Percentiles rank a stretch among this genome's conserved stretches.
Conservation (phyloP, 1,140 invertebrate species). For the Tetramorium simillimum region DNA sequence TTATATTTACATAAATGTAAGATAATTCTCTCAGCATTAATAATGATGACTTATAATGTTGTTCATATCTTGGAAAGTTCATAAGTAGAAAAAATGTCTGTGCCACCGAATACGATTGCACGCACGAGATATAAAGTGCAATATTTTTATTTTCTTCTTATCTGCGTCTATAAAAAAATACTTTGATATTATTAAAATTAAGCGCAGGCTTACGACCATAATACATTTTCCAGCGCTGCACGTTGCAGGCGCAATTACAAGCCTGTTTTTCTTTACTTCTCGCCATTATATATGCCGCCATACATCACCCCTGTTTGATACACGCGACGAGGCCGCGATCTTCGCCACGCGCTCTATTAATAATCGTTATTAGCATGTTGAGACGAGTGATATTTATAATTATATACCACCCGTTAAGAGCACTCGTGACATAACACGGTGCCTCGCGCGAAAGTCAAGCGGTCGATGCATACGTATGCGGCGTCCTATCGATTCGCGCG, state of each 20-base stretch:
- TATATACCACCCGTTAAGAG: conserved; percentile 60
- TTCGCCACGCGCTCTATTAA: conserved; percentile 63
- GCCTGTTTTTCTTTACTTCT: conserved; percentile 27
- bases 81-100: background rate
- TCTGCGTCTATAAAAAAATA: conserved; percentile 22
- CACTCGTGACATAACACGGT: conserved; percentile 58
- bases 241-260: conserved; percentile 41
- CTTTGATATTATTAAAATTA: conserved; percentile 43
- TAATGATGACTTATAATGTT: background rate
- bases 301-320: conserved; percentile 41
- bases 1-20: background rate
- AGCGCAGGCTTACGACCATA: conserved; percentile 3
- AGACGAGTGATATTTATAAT: conserved; percentile 65
- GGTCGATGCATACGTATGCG: conserved; percentile 23
- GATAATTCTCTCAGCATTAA: background rate
- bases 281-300: conserved; percentile 21
- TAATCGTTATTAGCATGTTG: conserved; percentile 64
- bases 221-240: background rate
- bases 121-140: background rate
- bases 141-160: background rate
- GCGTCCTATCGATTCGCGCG: conserved; percentile 63
- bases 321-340: conserved; percentile 53
- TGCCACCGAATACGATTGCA: background rate
- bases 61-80: background rate
- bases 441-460: conserved; percentile 39